Evolutionary conservation across 1,140 invertebrate species (phyloP).

Genomic region (Drepana arcuata): DNA sequence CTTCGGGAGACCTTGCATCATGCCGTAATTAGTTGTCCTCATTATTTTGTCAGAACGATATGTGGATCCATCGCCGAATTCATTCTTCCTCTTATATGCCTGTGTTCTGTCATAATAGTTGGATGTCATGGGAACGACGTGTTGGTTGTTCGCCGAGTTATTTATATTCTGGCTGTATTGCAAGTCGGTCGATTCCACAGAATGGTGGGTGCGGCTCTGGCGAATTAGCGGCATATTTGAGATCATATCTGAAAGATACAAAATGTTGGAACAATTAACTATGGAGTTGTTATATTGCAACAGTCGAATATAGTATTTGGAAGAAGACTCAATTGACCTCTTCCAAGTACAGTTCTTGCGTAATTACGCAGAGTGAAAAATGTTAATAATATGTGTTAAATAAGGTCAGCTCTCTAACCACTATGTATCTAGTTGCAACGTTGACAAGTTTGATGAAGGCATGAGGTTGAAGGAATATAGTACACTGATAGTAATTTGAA

Average conservation of each 20-base stretch:
- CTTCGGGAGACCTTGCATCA: conserved; percentile 41
- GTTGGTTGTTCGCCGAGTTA: conserved; percentile 37
- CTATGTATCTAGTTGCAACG: too few relatives aligned
- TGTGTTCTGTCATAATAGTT: conserved; percentile 54
- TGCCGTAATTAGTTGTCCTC: conserved; percentile 42
- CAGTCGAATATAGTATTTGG: too few relatives aligned
- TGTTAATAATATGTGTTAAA: too few relatives aligned
- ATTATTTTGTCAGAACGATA: conserved; percentile 61
- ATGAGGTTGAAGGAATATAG: too few relatives aligned
- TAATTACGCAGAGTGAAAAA: too few relatives aligned
- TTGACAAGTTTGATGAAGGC: too few relatives aligned
- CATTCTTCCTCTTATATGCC: conserved; percentile 53
- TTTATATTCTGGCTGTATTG: conserved; percentile 50
- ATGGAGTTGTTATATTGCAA: too few relatives aligned
- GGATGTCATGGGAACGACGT: conserved; percentile 40
- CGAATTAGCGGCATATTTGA: conserved; percentile 53
- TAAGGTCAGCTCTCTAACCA: too few relatives aligned
- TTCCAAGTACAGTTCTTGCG: too few relatives aligned
- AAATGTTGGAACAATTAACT: too few relatives aligned
- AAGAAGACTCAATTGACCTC: too few relatives aligned
- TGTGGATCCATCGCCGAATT: conserved; percentile 43
- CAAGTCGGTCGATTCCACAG: conserved; percentile 55
- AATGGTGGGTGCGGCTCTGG: conserved; percentile 41
- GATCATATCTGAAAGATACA: conserved; percentile 43
- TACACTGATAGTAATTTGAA: too few relatives aligned